Evolutionary conservation across 2,113 vertebrate species (phyloP), one percentile per base, ranked within the genome.

Genomic region (Peromyscus maniculatus): DNA sequence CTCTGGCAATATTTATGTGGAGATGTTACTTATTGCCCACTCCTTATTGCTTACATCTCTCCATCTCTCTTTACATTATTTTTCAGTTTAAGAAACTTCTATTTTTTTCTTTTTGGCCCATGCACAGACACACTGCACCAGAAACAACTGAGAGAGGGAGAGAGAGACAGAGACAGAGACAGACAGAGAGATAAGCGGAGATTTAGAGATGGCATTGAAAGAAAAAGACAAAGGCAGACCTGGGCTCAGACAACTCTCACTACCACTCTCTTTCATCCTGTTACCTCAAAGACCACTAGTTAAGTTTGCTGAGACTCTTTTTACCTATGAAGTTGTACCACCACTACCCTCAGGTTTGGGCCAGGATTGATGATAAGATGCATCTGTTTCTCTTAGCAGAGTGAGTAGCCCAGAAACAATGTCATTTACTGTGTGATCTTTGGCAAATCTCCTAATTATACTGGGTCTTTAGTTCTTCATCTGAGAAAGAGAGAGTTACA

Each of bases 401-500:
- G 36, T 66, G 64, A 43, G 10, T 67, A 3, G 24, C 49, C 62
- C 3, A 36, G 55, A 89, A 31, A 55, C 72, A 77, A 13, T 13
- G 39, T 80, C 33, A 52, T 78, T 89, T 67, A 46, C 39, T 22
- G 5, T 55, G 4, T 91, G 88, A 96, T 86, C 9, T 96, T 89
- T 90, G 49, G 0, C 59, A 93, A 80, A 39, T 80, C 10, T 4
- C 52, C 5, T 55, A 79, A 75, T 33, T 64, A 19, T 55, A 43
- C 33, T 33, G 5, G 24, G n/a, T 55, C 57, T 90, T 59, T 52
- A 57, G 43, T 57, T 89, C 57, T 90, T 93, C 31, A 19, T 97
- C 39, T 91, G 84, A 93, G 96, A 93, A 78, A 67, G 46, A 91
- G 4, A n/a, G 64, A 43, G 66, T 67, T 78, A 74, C 10, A 64